Evolutionary conservation across 1,140 invertebrate genomes (phyloP), one percentile per base, ranked within the genome.

Genomic region (Drosophila teissieri): DNA sequence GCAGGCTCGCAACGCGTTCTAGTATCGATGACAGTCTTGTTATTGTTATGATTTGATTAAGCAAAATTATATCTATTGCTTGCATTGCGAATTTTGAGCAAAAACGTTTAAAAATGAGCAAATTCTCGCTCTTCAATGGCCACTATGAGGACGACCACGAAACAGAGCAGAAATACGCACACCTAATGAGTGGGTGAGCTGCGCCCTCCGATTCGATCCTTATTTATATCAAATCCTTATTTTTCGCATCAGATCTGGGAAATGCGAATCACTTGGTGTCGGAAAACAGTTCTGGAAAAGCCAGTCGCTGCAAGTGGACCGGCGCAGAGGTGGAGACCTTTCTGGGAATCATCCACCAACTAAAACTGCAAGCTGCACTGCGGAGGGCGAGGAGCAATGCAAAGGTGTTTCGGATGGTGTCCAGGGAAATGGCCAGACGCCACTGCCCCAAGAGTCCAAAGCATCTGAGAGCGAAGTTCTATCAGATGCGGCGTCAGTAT

Each of bases 391-490:
- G 54, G 2, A 86, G 61, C 3, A 86, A 86, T 54, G 74, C 49
- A 12, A 81, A 86, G 42, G 78, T 75, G 4, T 86, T 81, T 10
- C 78, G 74, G 34, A 31, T 79, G 1, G 31, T 86, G 6, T 31
- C 75, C 15, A 42, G 46, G 14, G 78, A 82, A 24, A 76, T 86
- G 83, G 48, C 19, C n/a, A 78, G 55, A 4, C 48, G 54, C 0
- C 40, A 42, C 15, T 75, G 17, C 5, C 7, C 4, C 4, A 86
- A 86, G 55, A 52, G 37, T 7, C 68, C 82, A 1, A 69, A 86
- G 31, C 69, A 86, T 27, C 44, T 86, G 17, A 56, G 61, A 8
- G 22, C 70, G 3, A 86, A 86, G 36, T 86, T 67, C 39, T 56
- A 78, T 7, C 73, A 72, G 34, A 34, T 86, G 44, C 51, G 56